phyloP scores from a whole-genome alignment of 37 sponge, comb jelly and placozoan species.

The Theonella swinhoei region DNA sequence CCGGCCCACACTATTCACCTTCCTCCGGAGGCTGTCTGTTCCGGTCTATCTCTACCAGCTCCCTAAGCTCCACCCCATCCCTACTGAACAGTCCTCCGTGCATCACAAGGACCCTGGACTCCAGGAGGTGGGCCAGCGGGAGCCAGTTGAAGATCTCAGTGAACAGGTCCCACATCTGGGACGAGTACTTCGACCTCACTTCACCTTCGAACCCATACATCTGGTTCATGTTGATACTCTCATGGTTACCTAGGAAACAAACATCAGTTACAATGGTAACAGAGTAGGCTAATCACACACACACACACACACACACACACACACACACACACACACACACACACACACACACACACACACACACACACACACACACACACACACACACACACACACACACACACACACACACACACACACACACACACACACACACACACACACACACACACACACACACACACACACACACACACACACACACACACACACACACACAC shows the following conservation, averaged over 20 bases:
- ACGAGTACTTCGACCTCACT: slow-evolving; percentile 87
- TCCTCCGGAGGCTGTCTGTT: slow-evolving; percentile 69
- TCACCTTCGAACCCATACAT: slow-evolving; percentile 99
- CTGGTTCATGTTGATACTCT: slow-evolving; percentile 90
- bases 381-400: neutral
- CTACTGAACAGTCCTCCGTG: slow-evolving; percentile 95
- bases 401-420: no score
- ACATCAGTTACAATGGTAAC: neutral
- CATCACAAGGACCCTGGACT: slow-evolving; percentile 86
- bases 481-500: no score
- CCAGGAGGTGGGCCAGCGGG: slow-evolving; percentile 89
- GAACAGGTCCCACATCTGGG: slow-evolving; percentile 90
- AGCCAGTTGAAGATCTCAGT: slow-evolving; percentile 96
- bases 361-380: neutral
- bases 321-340: neutral
- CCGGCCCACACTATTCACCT: slow-evolving; percentile 3
- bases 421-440: no score
- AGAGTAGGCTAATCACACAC: no score
- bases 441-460: no score
- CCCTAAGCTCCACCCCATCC: slow-evolving; percentile 87
- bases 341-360: neutral
- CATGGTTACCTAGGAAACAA: slow-evolving; percentile 87
- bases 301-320: no score
- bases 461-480: no score
- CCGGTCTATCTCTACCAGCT: slow-evolving; percentile 76